Evolutionary conservation across 2,888 invertebrate genomes (phyloP), one percentile per base, ranked within the genome.

Genomic region (Pilophorus perplexus): DNA sequence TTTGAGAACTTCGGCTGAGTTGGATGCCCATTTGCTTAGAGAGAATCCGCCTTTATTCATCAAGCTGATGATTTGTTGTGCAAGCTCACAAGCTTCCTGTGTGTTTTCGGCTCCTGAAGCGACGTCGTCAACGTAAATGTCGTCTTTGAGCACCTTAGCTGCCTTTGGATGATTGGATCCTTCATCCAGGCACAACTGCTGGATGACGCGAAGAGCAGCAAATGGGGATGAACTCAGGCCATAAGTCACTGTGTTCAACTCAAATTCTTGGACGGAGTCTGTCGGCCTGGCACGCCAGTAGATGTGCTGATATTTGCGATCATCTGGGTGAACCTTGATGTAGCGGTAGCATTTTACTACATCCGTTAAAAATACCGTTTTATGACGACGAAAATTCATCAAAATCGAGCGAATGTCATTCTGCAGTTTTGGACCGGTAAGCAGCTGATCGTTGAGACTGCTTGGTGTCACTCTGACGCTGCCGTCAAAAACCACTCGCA

Each of bases 121-220:
- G 1, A 71, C 33, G 67, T 74, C 73, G 62, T 74, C 72, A 4
- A 74, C 71, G 22, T 74, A 74, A 5, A 71, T 68, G 22, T 72
- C 69, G 6, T 48, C 12, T 5, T 8, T 10, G 12, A 72, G 12
- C 12, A 57, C 67, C 20, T 55, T 12, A 0, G 71, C 57, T 10
- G 71, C 71, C 3, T 22, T 16, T 4, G 73, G 71, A 59, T 55
- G 72, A 0, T 33, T 48, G 1, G 38, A 18, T 23, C 64, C 23
- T 27, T 71, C 72, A 40, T 72, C 70, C 0, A 62, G 3, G 3
- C 68, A 70, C 16, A 74, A 50, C 48, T 72, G 72, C 20, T 70
- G 46, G 5, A 72, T 40, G 16, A 66, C 65, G 37, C 70, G 42
- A 23, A 60, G 42, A 18, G 60, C 60, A n/a, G 12, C 5, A 22